These are phyloP conservation scores for Pica pica DNA, from an alignment of 2,113 vertebrate genomes.

Conservation along the genomic window DNA sequence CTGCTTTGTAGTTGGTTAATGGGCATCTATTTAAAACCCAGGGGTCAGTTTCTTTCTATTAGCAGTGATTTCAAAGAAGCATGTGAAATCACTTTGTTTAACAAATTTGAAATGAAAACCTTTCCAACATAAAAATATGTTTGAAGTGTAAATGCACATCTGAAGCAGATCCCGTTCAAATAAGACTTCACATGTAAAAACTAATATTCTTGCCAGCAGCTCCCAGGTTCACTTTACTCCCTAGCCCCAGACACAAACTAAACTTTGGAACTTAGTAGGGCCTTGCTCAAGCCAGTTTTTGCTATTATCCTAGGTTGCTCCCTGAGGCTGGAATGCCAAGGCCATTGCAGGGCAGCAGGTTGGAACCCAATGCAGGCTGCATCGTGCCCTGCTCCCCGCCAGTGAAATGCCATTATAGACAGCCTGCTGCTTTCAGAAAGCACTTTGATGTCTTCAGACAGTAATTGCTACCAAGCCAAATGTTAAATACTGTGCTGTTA, in stretches of 20 bases:
- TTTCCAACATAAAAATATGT: not conserved
- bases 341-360: not conserved
- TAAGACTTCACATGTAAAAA: not conserved
- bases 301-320: not conserved
- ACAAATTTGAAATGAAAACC: not conserved
- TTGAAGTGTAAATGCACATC: slow-evolving; percentile 11
- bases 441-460: not conserved
- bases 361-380: not conserved
- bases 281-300: not conserved
- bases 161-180: not conserved
- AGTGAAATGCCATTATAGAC: not conserved
- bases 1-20: not conserved
- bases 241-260: not conserved
- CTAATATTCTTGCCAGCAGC: not conserved
- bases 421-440: not conserved
- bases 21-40: not conserved
- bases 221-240: not conserved
- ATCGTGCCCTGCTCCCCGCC: rapidly evolving
- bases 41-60: not conserved
- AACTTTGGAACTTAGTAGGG: not conserved
- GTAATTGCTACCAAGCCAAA: not conserved
- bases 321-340: not conserved
- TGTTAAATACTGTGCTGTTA: not conserved
- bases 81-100: not conserved
- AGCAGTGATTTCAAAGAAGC: not conserved